Conservation (phyloP, 2,113 vertebrate genomes). For the Aramus guarauna region DNA sequence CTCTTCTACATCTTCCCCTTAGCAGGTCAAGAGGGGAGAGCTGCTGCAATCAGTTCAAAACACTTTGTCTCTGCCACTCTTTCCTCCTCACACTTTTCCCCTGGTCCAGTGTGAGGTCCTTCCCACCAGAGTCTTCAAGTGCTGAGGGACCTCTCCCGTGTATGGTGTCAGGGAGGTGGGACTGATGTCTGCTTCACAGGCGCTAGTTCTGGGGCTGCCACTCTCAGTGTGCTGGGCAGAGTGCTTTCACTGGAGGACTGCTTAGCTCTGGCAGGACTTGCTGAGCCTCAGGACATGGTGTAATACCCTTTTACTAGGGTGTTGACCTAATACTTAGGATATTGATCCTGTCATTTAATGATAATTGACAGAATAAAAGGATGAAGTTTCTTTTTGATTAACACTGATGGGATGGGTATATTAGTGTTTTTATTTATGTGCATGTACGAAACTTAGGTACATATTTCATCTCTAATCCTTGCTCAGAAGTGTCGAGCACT, state of each 20-base stretch:
- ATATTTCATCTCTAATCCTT: background rate
- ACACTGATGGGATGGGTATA: background rate
- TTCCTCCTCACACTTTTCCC: background rate
- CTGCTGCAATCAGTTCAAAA: background rate
- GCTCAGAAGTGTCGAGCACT: background rate
- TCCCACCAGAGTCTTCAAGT: background rate
- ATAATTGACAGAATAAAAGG: background rate
- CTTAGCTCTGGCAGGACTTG: background rate
- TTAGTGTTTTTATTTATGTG: slow-evolving; percentile 7
- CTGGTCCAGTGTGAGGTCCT: background rate
- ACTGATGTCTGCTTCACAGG: background rate
- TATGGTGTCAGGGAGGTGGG: background rate
- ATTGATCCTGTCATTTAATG: background rate
- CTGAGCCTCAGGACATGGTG: background rate
- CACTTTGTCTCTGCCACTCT: background rate
- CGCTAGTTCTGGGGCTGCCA: background rate
- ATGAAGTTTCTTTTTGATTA: background rate
- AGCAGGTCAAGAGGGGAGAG: too few species aligned
- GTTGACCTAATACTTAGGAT: background rate
- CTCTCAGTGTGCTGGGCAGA: background rate
- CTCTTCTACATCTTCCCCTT: background rate
- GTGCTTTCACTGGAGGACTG: background rate
- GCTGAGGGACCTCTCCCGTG: rapidly evolving
- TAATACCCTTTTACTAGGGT: background rate
- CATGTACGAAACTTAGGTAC: background rate